Conservation (phyloP, 2,797 vertebrate genomes). For the Myotis vivesi region DNA sequence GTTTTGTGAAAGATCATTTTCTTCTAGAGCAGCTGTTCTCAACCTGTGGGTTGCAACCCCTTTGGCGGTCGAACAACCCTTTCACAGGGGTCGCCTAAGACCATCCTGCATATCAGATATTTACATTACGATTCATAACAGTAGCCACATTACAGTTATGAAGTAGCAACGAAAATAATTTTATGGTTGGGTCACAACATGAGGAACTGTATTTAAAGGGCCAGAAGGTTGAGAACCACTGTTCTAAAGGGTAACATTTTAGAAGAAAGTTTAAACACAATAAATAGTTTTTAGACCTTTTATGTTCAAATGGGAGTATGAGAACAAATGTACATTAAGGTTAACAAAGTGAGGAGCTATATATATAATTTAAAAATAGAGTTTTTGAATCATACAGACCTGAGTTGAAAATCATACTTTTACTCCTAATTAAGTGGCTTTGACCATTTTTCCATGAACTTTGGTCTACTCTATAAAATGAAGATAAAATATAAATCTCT, state of each 20-base stretch:
- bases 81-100: too few species aligned
- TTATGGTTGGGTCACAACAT: too few species aligned
- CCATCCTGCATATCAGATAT: too few species aligned
- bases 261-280: neutral
- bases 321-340: neutral
- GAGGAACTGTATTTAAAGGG: too few species aligned
- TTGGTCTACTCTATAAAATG: neutral
- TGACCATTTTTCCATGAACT: neutral
- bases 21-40: too few species aligned
- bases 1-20: neutral
- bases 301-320: neutral
- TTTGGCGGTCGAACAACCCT: too few species aligned
- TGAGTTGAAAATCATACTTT: neutral
- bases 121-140: too few species aligned
- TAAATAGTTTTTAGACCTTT: neutral
- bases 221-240: too few species aligned
- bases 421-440: neutral
- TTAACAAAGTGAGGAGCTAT: neutral
- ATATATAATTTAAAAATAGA: neutral
- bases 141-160: too few species aligned
- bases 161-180: too few species aligned
- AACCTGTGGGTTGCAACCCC: too few species aligned
- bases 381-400: neutral
- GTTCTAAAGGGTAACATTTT: neutral
- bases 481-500: neutral